A percentile compares a stretch with the other conserved stretches of the same genome.
Evolutionary conservation across 2,797 vertebrate species (phyloP).

Genomic region (Phylloscopus collybita): DNA sequence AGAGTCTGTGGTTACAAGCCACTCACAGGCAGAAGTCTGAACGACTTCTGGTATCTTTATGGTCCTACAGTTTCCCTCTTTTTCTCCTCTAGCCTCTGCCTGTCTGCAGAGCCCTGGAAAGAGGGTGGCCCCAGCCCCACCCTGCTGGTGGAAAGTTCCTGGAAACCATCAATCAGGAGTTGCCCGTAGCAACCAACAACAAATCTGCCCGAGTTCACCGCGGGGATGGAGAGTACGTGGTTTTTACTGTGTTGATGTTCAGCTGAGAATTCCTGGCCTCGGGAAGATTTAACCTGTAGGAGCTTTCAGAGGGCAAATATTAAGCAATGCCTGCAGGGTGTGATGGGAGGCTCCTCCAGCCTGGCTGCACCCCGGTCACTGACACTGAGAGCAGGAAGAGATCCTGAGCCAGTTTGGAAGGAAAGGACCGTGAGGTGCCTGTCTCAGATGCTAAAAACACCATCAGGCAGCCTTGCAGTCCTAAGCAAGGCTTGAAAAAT

Average conservation of each 20-base stretch:
- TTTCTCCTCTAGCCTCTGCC: not conserved
- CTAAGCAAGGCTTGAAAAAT: not conserved
- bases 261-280: constrained; percentile 12
- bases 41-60: not conserved
- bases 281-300: not conserved
- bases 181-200: constrained; percentile 63
- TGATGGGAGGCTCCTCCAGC: not conserved
- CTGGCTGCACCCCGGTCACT: not conserved
- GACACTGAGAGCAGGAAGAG: not conserved
- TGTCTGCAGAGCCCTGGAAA: not conserved
- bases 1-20: not conserved
- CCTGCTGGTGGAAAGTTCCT: constrained; percentile 1
- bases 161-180: constrained; percentile 9
- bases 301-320: constrained; percentile 14
- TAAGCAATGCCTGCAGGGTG: not conserved
- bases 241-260: not conserved
- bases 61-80: not conserved
- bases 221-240: not conserved
- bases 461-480: not conserved
- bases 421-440: not conserved
- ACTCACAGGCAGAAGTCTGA: not conserved
- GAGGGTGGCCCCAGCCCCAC: not conserved
- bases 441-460: not conserved
- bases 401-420: not conserved
- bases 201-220: constrained; percentile 23